These are phyloP conservation scores for Lampropteryx suffumata DNA, from an alignment of 2,888 invertebrate species.

Conservation along the genomic window DNA sequence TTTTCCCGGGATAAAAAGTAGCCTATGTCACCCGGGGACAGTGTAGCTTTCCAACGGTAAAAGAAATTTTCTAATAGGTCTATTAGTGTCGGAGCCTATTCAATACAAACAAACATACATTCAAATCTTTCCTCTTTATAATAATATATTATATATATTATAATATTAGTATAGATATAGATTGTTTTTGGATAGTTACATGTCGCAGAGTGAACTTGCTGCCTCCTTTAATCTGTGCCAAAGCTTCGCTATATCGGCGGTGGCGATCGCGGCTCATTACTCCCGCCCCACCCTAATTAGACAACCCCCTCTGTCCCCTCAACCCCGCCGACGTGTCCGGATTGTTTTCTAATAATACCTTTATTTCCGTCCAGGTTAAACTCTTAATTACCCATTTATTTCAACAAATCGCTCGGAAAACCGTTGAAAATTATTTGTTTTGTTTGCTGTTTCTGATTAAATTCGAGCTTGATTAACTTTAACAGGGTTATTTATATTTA, in stretches of 20 bases:
- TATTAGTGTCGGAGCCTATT: no score
- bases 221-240: not conserved
- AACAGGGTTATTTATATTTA: constrained; percentile 2
- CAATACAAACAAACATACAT: no score
- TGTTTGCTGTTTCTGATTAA: constrained; percentile 25
- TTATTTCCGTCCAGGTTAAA: constrained; percentile 71
- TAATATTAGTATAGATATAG: no score
- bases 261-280: constrained; percentile 82
- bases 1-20: no score
- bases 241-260: constrained; percentile 58
- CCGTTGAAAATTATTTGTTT: constrained; percentile 30
- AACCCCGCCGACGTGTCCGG: constrained; percentile 44
- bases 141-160: no score
- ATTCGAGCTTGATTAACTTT: constrained; percentile 24
- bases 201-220: constrained; percentile 8
- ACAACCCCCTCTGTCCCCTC: constrained; percentile 56
- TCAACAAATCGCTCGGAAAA: constrained; percentile 50
- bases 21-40: no score
- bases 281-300: constrained; percentile 76
- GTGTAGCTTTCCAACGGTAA: no score
- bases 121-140: no score
- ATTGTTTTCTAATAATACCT: constrained; percentile 82
- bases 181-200: no score
- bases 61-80: no score
- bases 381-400: constrained; percentile 63